A percentile compares a stretch with the other conserved stretches of the same genome.
phyloP scores from a whole-genome alignment of 2,113 vertebrate species.

The Noturus placidus region DNA sequence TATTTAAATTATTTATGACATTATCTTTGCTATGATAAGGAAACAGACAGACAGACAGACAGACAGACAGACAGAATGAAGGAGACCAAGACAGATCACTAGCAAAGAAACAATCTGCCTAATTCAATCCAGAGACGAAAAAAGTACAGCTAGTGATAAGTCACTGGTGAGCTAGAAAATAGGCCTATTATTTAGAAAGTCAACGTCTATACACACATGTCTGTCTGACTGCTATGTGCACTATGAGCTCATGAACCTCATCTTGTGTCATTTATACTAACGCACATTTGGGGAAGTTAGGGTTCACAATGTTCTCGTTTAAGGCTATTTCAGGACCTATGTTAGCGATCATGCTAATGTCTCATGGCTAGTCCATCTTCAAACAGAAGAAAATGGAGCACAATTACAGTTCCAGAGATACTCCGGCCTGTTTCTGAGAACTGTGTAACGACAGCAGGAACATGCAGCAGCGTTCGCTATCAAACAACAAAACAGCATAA shows the following conservation, averaged over 20 bases:
- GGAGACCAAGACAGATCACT: conserved; percentile 21
- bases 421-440: background rate
- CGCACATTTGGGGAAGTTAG: background rate
- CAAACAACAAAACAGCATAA: background rate
- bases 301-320: background rate
- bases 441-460: background rate
- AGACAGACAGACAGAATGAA: conserved; percentile 13
- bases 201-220: background rate
- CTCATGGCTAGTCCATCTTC: background rate
- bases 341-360: background rate
- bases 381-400: background rate
- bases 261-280: background rate
- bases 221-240: conserved; percentile 14
- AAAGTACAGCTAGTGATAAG: conserved; percentile 39
- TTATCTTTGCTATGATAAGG: background rate
- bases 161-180: conserved; percentile 11
- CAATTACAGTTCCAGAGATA: background rate
- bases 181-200: conserved; percentile 33
- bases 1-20: background rate
- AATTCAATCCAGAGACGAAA: conserved; percentile 45
- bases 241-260: background rate
- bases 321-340: background rate
- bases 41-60: conserved; percentile 19
- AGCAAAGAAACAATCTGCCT: conserved; percentile 37
- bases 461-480: background rate